These are phyloP conservation scores for Megaceryle maxima DNA, from an alignment of 2,113 vertebrate species.

Conservation along the genomic window DNA sequence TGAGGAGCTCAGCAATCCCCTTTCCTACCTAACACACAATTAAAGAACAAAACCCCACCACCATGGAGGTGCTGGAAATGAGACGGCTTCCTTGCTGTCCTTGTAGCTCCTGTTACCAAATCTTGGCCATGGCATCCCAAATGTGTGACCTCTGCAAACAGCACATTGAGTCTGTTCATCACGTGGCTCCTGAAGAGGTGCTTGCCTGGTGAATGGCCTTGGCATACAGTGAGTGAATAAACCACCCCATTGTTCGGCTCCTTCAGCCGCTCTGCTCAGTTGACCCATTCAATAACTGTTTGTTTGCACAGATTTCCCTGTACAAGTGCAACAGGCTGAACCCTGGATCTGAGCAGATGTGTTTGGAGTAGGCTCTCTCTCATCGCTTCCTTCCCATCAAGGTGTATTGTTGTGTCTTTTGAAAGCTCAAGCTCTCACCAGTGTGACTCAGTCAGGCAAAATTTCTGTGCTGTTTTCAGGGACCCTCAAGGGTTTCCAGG, in stretches of 20 bases:
- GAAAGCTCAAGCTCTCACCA: conserved; percentile 31
- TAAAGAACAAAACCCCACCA: background rate
- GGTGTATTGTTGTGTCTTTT: conserved; percentile 45
- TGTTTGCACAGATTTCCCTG: conserved; percentile 59
- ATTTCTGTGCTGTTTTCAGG: conserved; percentile 5
- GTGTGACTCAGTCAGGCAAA: background rate
- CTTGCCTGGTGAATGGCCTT: conserved; percentile 62
- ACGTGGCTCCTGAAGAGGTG: conserved; percentile 42
- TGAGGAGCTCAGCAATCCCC: background rate
- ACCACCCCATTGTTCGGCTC: conserved; percentile 34
- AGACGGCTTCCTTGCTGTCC: background rate
- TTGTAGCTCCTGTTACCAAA: background rate
- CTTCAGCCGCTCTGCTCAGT: conserved; percentile 54
- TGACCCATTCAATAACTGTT: conserved; percentile 59
- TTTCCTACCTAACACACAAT: background rate
- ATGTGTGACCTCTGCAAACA: background rate
- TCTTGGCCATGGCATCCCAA: background rate
- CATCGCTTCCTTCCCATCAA: conserved; percentile 39
- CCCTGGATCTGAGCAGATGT: conserved; percentile 57
- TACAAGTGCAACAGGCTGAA: conserved; percentile 41
- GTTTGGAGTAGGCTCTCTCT: conserved; percentile 45
- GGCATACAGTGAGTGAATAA: conserved; percentile 58
- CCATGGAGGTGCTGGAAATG: background rate
- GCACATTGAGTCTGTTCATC: background rate
- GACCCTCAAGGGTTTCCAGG: background rate